phyloP scores from a whole-genome alignment of 1,140 invertebrate species.

The Camponotus floridanus region DNA sequence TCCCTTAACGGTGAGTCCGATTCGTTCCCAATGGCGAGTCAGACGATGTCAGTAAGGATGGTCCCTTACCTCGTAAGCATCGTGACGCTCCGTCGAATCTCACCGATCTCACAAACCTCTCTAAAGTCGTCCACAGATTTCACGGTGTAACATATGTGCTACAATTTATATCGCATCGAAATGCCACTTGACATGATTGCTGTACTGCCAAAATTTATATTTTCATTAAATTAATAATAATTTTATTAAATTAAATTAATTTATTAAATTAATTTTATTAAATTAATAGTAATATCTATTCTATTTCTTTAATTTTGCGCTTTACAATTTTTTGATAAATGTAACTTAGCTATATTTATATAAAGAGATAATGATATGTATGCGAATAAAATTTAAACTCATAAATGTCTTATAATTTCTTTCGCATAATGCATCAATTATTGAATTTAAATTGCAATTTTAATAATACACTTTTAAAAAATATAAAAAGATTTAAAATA shows the following conservation, averaged over 20 bases:
- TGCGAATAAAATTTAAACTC: no score
- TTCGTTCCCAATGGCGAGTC: constrained; percentile 71
- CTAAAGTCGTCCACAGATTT: constrained; percentile 41
- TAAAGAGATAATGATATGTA: not conserved
- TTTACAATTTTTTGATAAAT: not conserved
- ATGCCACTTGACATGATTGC: not conserved
- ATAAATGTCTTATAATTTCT: not conserved
- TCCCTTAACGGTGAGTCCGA: constrained; percentile 75
- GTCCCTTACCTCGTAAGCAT: constrained; percentile 59
- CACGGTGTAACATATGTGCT: constrained; percentile 35
- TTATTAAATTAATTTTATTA: not conserved
- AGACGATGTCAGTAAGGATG: constrained; percentile 65
- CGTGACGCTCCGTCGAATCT: constrained; percentile 39
- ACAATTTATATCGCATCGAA: constrained; percentile 52
- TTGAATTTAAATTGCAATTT: not conserved
- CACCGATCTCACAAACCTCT: not conserved
- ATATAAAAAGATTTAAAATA: not conserved
- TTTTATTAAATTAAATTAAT: not conserved
- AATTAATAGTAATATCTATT: not conserved
- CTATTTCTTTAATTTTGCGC: not conserved
- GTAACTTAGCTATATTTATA: not conserved
- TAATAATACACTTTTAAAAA: not conserved
- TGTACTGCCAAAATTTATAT: constrained; percentile 20
- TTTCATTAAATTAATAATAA: not conserved
- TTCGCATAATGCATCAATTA: not conserved